Conservation (phyloP, 1,140 invertebrate genomes). For the Lasioglossum albipes region DNA sequence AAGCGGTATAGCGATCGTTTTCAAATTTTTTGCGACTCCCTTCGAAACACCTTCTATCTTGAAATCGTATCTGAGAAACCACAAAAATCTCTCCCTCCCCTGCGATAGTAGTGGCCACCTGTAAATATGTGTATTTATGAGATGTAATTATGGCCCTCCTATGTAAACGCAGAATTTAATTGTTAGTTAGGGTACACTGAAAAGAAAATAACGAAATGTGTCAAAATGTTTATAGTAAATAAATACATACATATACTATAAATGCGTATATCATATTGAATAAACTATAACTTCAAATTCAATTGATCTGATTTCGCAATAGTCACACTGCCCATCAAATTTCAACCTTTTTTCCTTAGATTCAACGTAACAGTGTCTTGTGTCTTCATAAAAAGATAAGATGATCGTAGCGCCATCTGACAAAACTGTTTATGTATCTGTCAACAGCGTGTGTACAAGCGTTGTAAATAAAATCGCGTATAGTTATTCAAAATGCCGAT, state of each 20-base stretch:
- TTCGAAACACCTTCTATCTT: neutral
- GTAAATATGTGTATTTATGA: constrained; percentile 63
- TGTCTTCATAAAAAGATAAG: neutral
- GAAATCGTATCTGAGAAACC: constrained; percentile 9
- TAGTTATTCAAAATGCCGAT: constrained; percentile 72
- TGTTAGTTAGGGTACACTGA: constrained; percentile 17
- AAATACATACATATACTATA: constrained; percentile 24
- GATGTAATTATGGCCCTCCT: constrained; percentile 37
- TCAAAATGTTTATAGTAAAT: constrained; percentile 59
- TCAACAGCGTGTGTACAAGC: constrained; percentile 1
- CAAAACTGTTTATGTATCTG: neutral
- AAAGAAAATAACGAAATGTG: constrained; percentile 30
- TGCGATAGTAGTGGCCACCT: constrained; percentile 32
- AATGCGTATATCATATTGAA: constrained; percentile 46
- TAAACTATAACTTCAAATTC: constrained; percentile 39
- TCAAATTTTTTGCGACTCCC: neutral
- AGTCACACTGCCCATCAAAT: too few relatives aligned
- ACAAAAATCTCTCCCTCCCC: constrained; percentile 3
- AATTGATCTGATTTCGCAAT: neutral
- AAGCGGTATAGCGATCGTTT: constrained; percentile 4
- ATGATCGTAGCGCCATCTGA: neutral
- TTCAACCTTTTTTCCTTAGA: too few relatives aligned
- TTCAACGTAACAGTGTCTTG: too few relatives aligned
- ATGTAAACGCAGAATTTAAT: constrained; percentile 34
- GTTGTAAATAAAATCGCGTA: constrained; percentile 4